phyloP scores from a whole-genome alignment of 2,113 vertebrate genomes.

The Mixornis gularis region DNA sequence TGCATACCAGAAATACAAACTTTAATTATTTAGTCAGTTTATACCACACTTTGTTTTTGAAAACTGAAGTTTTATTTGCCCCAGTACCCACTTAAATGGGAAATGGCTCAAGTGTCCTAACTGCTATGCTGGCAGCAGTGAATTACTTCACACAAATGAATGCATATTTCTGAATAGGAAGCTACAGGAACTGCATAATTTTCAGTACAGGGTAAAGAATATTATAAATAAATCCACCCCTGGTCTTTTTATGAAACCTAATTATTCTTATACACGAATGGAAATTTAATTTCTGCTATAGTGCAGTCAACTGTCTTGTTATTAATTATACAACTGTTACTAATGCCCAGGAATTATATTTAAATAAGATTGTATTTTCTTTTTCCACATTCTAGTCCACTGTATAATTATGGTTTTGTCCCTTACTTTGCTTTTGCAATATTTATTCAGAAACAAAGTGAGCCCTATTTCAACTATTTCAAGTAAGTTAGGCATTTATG shows the following conservation, averaged over 20 bases:
- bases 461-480: not conserved
- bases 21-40: slow-evolving; percentile 16
- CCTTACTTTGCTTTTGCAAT: slow-evolving; percentile 15
- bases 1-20: not conserved
- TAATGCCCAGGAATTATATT: slow-evolving; percentile 58
- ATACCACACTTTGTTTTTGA: not conserved
- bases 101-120: not conserved
- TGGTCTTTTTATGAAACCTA: slow-evolving; percentile 36
- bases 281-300: slow-evolving; percentile 67
- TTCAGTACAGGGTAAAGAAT: not conserved
- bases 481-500: not conserved
- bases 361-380: slow-evolving; percentile 60
- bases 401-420: slow-evolving; percentile 39
- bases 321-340: slow-evolving; percentile 60
- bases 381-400: slow-evolving; percentile 31
- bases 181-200: slow-evolving; percentile 36
- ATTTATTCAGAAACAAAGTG: not conserved
- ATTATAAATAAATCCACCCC: not conserved
- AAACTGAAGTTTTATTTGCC: not conserved
- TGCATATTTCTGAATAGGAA: slow-evolving; percentile 18
- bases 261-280: slow-evolving; percentile 55
- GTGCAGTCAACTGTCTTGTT: slow-evolving; percentile 63
- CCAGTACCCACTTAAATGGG: not conserved
- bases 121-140: not conserved
- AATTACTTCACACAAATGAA: slow-evolving; percentile 30